Base-by-base conservation (phyloP, 2,113 vertebrate species). In the Tyrannus savana region DNA sequence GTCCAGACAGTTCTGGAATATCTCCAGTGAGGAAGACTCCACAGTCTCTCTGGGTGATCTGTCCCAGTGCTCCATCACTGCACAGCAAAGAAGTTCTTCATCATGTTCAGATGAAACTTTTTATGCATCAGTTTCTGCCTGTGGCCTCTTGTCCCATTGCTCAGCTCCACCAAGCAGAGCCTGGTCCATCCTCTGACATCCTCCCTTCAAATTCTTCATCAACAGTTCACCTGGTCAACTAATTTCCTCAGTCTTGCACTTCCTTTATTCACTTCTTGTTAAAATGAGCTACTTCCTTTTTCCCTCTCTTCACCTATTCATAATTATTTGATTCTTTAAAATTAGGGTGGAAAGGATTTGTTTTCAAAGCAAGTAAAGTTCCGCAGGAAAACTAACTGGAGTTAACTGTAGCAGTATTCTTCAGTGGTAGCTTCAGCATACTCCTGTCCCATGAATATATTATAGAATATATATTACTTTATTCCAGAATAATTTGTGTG, bases 111-210 rank as follows among this genome's bases (percentile, higher is more conserved):
- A 37, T 22, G 35, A 10, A 27, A 77, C 18, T 27, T 68, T 1
- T 27, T 37, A 33, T 23, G 56, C 35, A 0, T 87, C 55, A n/a
- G 28, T 0, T 13, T n/a, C 47, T 62, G 39, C 28, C 55, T 0
- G 0, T 47, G 0, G 58, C 0, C 39, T 87, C 64, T 47, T n/a
- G 47, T 2, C 64, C n/a, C n/a, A 28, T 0, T 78, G 28, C 55
- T 87, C 37, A 33, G 11, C 5, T 10, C 22, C 22, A 37, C 4
- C 1, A 14, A n/a, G 33, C 33, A 69, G 47, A 69, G 19, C 19
- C 39, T 14, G 47, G 41, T 15, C 10, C 5, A 41, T 71, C 24
- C 28, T 5, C 12, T 0, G n/a, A 19, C 33, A 11, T 47, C 56
- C 14, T 63, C n/a, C 28, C 16, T 63, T 35, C 66, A 63, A 56